Percentiles rank a stretch among this genome's conserved stretches.
phyloP scores from a whole-genome alignment of 30 jellyfish, hydroid and myxozoan genomes.

The Pseudorhiza aurosa region DNA sequence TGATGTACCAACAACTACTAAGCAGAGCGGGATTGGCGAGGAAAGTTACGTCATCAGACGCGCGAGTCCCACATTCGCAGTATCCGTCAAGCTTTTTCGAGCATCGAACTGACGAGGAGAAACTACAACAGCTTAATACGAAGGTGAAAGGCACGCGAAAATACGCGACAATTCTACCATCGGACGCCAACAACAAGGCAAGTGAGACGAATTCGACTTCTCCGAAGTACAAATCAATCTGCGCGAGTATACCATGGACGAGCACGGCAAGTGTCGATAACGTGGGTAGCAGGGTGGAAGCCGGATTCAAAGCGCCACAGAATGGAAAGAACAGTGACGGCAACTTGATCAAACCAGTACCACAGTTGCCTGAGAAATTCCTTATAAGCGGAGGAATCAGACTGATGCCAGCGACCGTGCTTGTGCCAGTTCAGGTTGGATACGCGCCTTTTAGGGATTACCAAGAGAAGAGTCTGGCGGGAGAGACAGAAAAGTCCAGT shows the following conservation, averaged over 20 bases:
- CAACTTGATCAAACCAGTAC: slow-evolving; percentile 53
- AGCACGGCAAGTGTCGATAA: neutral
- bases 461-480: slow-evolving; percentile 13
- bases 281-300: neutral
- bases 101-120: slow-evolving; percentile 7
- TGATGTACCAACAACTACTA: slow-evolving; percentile 44
- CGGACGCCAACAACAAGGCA: neutral
- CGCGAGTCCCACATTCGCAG: neutral
- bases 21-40: slow-evolving; percentile 1
- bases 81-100: neutral
- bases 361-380: slow-evolving; percentile 54
- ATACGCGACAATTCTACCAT: neutral
- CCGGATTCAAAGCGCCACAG: slow-evolving; percentile 41
- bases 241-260: neutral
- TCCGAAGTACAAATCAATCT: neutral
- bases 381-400: slow-evolving; percentile 55
- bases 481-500: neutral
- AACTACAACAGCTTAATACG: neutral
- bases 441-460: slow-evolving; percentile 35
- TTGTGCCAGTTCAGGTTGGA: slow-evolving; percentile 73
- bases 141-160: neutral
- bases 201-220: neutral
- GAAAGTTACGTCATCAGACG: neutral
- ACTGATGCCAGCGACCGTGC: slow-evolving; percentile 77
- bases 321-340: slow-evolving; percentile 20